Base-by-base conservation (phyloP, 2,888 invertebrate genomes). In the Acronicta leporina region DNA sequence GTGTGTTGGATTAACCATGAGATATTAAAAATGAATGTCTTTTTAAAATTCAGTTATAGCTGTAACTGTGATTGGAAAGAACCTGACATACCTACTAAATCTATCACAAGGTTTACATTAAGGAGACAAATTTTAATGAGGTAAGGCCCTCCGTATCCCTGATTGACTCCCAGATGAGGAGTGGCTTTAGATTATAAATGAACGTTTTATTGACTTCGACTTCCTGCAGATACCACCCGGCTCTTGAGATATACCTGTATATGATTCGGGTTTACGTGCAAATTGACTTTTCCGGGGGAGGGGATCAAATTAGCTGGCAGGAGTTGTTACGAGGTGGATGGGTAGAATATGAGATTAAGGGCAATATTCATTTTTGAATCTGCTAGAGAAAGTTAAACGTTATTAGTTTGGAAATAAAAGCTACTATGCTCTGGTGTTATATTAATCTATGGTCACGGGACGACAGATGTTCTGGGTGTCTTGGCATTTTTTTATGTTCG, bases 151-250 rank as follows among this genome's bases (percentile, higher is more conserved):
- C 44, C 41, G 16, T 41, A 53, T 69, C 47, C 35, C 45, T 68
- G 78, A 79, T 77, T 75, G 75, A 74, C 62, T 68, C 20, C 40
- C 35, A 54, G 73, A 70, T 62, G 75, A 70, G 41, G 61, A 59
- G 55, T 57, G 56, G 47, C 51, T 59, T 41, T 61, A 58, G 62
- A 70, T 73, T 78, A 67, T 75, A 76, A 70, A 69, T 72, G 63
- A 55, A 56, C 60, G 55, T 54, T 69, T 79, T 74, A 73, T 72
- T 72, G 57, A 46, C 42, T 6, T 16, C 45, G 54, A 43, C 55
- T 60, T 63, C 66, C 63, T 51, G 43, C 49, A 30, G 51, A 38
- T 38, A 6, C 2, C 7, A 3, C 30, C 52, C 43, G 27, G 46
- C 55, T 42, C 58, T 54, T 45, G 46, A 46, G 44, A 50, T 46